Evolutionary conservation across 1,140 invertebrate genomes (phyloP), one percentile per base, ranked within the genome.

Genomic region (Drosophila pectinifera): DNA sequence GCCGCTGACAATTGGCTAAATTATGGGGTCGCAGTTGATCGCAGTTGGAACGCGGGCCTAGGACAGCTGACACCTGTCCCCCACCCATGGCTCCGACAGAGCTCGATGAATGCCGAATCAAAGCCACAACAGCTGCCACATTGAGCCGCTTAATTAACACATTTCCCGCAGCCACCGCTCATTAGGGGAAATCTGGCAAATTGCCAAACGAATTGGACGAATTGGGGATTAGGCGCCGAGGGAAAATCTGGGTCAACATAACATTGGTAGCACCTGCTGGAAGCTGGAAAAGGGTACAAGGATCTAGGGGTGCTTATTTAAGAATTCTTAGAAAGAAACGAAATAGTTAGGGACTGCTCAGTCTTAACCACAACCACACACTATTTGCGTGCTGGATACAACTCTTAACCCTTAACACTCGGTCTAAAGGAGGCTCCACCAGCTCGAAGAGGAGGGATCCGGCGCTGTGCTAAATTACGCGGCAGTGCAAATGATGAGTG

Each of bases 1-100:
- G 34, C 18, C 56, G 61, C 75, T 88, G 83, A 86, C 82, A 86
- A 88, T 86, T 68, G 61, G 46, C 62, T 74, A 86, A 86, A 86
- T 86, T 86, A 89, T 83, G 84, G 83, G 83, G 57, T 77, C 76
- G 58, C 62, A 68, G 58, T 53, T 36, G n/a, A n/a, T n/a, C n/a
- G n/a, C n/a, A n/a, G 31, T 36, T 41, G 55, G 46, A 65, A 63
- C 61, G 41, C 51, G 31, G 16, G 28, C 20, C 43, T 53, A 59
- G 57, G 28, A 36, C 36, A 16, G 34, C 48, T 59, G 49, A 53
- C 72, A 75, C 55, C 49, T 63, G 41, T 56, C 54, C 49, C 57
- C 34, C 6, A 5, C 7, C 58, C 42, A 10, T 6, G 18, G 34
- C 18, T 39, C 41, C 63, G 43, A 67, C 26, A 26, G 55, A 38